Conservation (phyloP, 1,140 invertebrate genomes). For the Temnothorax longispinosus region DNA sequence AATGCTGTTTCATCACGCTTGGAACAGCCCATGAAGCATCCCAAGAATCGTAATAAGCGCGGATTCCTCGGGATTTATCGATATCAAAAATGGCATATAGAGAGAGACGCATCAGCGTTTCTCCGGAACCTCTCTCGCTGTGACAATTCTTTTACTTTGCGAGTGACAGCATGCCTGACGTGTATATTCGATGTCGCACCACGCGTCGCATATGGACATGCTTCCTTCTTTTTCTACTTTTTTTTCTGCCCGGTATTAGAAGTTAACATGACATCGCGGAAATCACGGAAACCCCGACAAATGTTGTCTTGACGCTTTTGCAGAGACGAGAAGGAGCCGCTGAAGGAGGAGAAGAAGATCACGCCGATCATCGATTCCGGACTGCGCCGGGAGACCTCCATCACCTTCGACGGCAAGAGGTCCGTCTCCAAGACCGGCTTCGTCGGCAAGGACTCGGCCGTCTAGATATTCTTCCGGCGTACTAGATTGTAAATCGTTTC, state of each 20-base stretch:
- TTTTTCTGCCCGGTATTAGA: constrained; percentile 67
- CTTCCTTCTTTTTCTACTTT: constrained; percentile 43
- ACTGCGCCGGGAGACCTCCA: constrained; percentile 90
- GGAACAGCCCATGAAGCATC: not conserved
- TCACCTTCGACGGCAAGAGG: constrained; percentile 92
- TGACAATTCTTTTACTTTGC: constrained; percentile 41
- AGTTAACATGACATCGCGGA: constrained; percentile 1
- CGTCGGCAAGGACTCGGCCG: constrained; percentile 94
- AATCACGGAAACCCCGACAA: not conserved
- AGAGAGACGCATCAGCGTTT: not conserved
- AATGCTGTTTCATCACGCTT: not conserved
- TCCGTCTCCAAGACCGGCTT: constrained; percentile 93
- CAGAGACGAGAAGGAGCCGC: constrained; percentile 93
- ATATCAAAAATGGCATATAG: not conserved
- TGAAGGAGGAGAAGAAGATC: constrained; percentile 88
- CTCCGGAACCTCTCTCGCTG: constrained; percentile 11
- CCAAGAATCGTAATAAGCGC: not conserved
- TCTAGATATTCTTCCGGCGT: constrained; percentile 89
- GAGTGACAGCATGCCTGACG: constrained; percentile 70
- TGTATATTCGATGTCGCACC: constrained; percentile 72
- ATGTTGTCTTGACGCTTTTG: constrained; percentile 71
- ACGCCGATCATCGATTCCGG: constrained; percentile 88
- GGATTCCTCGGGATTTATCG: constrained; percentile 12
- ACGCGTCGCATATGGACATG: constrained; percentile 73
- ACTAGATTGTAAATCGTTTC: constrained; percentile 85